Evolutionary conservation across 2,797 vertebrate genomes (phyloP), one percentile per base, ranked within the genome.

Genomic region (Brachymystax lenok): DNA sequence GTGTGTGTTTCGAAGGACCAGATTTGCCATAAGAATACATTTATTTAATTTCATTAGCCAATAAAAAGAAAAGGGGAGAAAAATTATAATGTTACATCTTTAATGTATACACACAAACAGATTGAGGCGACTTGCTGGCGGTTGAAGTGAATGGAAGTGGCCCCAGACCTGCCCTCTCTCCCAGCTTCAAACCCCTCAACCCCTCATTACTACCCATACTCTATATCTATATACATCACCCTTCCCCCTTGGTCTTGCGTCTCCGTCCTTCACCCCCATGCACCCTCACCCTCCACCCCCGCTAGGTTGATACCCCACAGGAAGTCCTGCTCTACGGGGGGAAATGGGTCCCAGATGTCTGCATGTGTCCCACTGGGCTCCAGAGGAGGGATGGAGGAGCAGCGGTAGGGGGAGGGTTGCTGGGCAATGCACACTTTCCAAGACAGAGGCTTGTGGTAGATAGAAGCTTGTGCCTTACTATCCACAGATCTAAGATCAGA

Each of bases 301-400:
- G 90, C 89, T 91, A 92, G 92, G 90, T 93, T 89, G 92, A 93
- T 92, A 90, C 92, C 92, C 92, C 92, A 93, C 93, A 93, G 93
- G 92, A 94, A 94, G 91, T 89, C 87, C 90, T 92, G 88, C 90
- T 91, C 91, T 88, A 91, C 86, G 86, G 89, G 88, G 76, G 92
- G 90, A 93, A 94, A 94, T 94, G 87, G 92, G 88, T 94, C 91
- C 93, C 93, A 93, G 93, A 94, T 94, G 92, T 91, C 81, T 84
- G 89, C 84, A 79, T 91, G 89, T 90, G 89, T 92, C 91, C 90
- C 90, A 90, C 24, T 87, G 79, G 87, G 85, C 90, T 90, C 87
- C 91, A 89, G 81, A 21, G 90, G 88, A 90, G 89, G 86, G 86
- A 89, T 88, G 89, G 89, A 91, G 90, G 85, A 51, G 67, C 83